These are phyloP conservation scores for Myotis brandtii DNA, from an alignment of 2,113 vertebrate species.

Conservation along the genomic window DNA sequence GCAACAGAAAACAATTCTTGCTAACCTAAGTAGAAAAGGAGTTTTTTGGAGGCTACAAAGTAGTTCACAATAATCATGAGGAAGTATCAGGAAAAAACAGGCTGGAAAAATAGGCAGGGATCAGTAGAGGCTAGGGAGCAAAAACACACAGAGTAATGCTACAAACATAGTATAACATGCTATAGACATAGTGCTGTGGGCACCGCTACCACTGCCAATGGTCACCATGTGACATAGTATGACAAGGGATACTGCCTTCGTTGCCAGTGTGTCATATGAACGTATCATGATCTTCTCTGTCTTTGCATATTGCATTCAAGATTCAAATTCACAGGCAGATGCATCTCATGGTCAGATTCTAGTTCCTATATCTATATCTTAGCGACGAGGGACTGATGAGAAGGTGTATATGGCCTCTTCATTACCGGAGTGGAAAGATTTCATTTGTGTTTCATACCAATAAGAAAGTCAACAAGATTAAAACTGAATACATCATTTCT, in stretches of 20 bases:
- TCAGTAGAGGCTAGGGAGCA: neutral
- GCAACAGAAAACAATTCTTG: neutral
- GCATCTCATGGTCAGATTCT: neutral
- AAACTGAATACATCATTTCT: neutral
- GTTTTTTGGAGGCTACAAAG: neutral
- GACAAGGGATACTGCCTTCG: neutral
- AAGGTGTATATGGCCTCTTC: neutral
- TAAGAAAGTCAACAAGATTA: neutral
- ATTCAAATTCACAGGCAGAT: neutral
- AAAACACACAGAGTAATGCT: neutral
- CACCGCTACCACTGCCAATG: neutral
- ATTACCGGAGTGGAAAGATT: neutral
- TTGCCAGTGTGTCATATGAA: fast-evolving
- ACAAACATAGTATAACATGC: neutral
- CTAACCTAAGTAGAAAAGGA: neutral
- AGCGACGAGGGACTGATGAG: neutral
- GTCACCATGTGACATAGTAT: neutral
- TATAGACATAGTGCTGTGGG: too few species aligned
- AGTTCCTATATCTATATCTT: neutral
- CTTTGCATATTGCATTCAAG: neutral
- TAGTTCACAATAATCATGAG: neutral
- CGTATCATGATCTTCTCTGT: neutral
- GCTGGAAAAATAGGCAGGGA: neutral
- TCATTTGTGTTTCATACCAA: neutral
- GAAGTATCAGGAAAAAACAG: neutral